Percentiles rank a stretch among this genome's conserved stretches.
These are phyloP conservation scores for Drosophila pseudoobscura DNA, from an alignment of 1,140 invertebrate species.

Conservation along the genomic window DNA sequence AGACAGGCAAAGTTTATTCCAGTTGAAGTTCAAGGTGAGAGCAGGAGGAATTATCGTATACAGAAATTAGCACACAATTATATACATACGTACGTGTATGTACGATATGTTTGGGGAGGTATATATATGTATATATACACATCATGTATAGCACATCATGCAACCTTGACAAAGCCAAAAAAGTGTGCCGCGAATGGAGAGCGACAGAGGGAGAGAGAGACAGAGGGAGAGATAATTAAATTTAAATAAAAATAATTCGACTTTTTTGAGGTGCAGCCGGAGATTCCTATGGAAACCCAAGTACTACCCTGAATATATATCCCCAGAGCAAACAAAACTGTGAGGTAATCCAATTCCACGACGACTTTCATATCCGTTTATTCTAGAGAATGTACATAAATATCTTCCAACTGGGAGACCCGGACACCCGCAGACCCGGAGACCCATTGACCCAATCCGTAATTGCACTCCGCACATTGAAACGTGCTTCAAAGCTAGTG, in stretches of 20 bases:
- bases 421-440: neutral
- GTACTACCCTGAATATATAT: constrained; percentile 4
- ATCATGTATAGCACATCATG: constrained; percentile 10
- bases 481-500: constrained; percentile 22
- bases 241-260: constrained; percentile 51
- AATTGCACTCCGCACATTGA: constrained; percentile 13
- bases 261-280: constrained; percentile 39
- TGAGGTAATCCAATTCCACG: constrained; percentile 29
- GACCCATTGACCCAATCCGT: constrained; percentile 28
- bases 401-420: neutral
- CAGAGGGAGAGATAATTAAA: constrained; percentile 56
- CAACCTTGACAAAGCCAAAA: constrained; percentile 33
- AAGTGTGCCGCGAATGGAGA: constrained; percentile 21
- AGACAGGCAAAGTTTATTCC: constrained; percentile 68
- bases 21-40: constrained; percentile 78
- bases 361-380: constrained; percentile 1
- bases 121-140: constrained; percentile 7
- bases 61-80: constrained; percentile 41
- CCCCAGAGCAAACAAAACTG: neutral
- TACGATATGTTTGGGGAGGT: too few relatives aligned
- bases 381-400: neutral
- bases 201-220: constrained; percentile 22
- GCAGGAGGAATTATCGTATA: constrained; percentile 54
- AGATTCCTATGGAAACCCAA: constrained; percentile 8
- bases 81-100: neutral